These are phyloP conservation scores for Aphaenogaster ashmeadi DNA, from an alignment of 1,140 invertebrate species.

Conservation along the genomic window DNA sequence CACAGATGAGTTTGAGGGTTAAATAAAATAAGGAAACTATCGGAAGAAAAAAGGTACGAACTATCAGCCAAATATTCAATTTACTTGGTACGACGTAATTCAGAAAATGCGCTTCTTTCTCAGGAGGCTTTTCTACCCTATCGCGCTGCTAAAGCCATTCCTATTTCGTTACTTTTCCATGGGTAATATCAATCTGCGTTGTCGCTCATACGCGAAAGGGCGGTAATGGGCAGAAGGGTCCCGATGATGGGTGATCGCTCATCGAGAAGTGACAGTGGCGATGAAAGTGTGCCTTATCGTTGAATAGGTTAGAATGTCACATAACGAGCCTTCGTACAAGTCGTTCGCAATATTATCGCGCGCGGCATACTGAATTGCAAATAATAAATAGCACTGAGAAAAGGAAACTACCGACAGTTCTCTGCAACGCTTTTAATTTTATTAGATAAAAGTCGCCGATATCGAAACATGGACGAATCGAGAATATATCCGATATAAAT, in stretches of 20 bases:
- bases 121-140: conserved; percentile 42
- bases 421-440: conserved; percentile 2
- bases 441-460: conserved; percentile 8
- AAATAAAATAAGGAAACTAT: not conserved
- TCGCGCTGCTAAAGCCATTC: conserved; percentile 27
- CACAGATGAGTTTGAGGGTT: too few species aligned
- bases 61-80: not conserved
- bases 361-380: conserved; percentile 21
- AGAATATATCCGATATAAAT: not conserved
- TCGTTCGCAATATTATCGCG: conserved; percentile 48
- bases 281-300: conserved; percentile 75
- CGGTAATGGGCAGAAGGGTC: conserved; percentile 74
- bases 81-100: conserved; percentile 33
- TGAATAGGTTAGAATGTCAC: conserved; percentile 54
- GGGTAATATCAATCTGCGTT: conserved; percentile 41
- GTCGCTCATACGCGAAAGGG: conserved; percentile 66
- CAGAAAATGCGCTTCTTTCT: conserved; percentile 2
- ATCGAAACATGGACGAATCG: not conserved
- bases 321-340: conserved; percentile 48
- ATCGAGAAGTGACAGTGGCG: conserved; percentile 71
- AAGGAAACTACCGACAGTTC: not conserved
- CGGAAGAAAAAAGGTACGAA: not conserved
- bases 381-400: conserved; percentile 49
- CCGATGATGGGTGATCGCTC: conserved; percentile 73
- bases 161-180: conserved; percentile 63